Evolutionary conservation across 2,888 invertebrate species (phyloP), one percentile per base, ranked within the genome.

Genomic region (Cetonia aurata): DNA sequence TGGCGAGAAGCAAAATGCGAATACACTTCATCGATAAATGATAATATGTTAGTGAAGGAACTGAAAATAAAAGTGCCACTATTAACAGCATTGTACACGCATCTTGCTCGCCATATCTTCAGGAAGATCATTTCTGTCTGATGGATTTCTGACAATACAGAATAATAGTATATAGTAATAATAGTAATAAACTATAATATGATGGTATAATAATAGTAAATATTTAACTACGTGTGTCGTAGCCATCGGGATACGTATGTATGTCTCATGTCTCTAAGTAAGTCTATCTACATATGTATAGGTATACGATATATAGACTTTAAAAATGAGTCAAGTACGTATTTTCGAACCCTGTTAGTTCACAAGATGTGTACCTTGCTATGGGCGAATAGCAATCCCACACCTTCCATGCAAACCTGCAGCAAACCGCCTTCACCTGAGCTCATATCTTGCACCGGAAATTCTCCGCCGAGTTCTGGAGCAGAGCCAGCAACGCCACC

Each of bases 371-470:
- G 77, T 92, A 99, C 99, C 97, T 99, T 99, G 92, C 98, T 98
- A 86, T 98, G 97, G 80, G 97, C 98, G 89, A 99, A 98, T 81
- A 99, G 93, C 78, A 99, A 92, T 79, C 98, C 98, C 81, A 99
- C 98, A 82, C 99, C 99, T 87, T 99, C 99, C 92, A 99, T 96
- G 90, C 99, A 98, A 84, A 99, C 98, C 89, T 96, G 96, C 79
- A 99, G 91, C 70, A 99, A 90, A 1, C 99, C 99, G 72, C 99
- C 99, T 86, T 99, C 98, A 60, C 98, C 98, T 9, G 96, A 95
- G 79, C 92, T 93, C 89, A 99, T 93, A 85, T 99, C 99, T 85
- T 98, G 98, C 42, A 99, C 95, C 3, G 99, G 99, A 86, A 99
- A 99, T 86, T 99, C 99, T 2, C 99, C 99, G 12, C 96, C 96